Conservation (phyloP, 2,797 vertebrate genomes). For the Sparidentex hasta region DNA sequence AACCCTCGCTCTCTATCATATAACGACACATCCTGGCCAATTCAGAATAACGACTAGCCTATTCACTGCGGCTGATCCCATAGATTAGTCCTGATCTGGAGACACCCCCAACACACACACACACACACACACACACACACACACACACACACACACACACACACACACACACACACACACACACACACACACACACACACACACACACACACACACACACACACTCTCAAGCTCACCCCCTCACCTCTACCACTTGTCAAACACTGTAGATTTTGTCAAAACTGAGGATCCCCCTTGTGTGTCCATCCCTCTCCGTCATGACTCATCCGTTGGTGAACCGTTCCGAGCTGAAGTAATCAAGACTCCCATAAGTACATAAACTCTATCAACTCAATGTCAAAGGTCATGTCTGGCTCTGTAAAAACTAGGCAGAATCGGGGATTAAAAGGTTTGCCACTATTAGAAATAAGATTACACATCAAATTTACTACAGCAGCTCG, state of each 20-base stretch:
- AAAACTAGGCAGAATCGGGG: conserved; percentile 20
- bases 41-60: conserved; percentile 89
- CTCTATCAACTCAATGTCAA: conserved; percentile 67
- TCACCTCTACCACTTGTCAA: conserved; percentile 51
- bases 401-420: conserved; percentile 51
- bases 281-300: conserved; percentile 41
- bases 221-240: conserved; percentile 11
- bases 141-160: too few species aligned
- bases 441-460: conserved; percentile 59
- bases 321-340: conserved; percentile 34
- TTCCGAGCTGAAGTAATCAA: conserved; percentile 41
- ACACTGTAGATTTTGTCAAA: conserved; percentile 42
- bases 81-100: conserved; percentile 75
- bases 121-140: not conserved
- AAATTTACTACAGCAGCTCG: conserved; percentile 43
- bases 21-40: conserved; percentile 88
- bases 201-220: too few species aligned
- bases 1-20: conserved; percentile 83
- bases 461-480: conserved; percentile 51
- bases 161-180: too few species aligned
- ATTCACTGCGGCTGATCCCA: conserved; percentile 86
- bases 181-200: too few species aligned
- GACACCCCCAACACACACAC: conserved; percentile 56
- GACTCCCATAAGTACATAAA: conserved; percentile 35
- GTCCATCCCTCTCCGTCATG: conserved; percentile 20